Evolutionary conservation across 2,888 invertebrate species (phyloP).

Genomic region (Pseudococcus longispinus): DNA sequence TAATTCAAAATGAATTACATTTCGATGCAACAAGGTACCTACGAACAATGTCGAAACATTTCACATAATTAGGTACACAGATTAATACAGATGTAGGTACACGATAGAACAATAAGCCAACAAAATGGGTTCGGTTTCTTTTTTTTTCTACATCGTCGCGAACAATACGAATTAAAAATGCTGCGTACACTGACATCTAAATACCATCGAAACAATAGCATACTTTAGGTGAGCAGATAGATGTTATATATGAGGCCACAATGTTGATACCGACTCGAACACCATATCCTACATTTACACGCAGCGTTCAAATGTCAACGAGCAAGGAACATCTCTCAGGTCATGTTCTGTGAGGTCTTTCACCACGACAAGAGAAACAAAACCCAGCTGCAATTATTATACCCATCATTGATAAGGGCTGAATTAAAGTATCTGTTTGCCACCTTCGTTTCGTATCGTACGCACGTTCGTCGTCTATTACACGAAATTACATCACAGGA

Average conservation of each 20-base stretch:
- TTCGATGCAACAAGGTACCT: not conserved
- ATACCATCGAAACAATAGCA: not conserved
- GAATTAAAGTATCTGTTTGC: not conserved
- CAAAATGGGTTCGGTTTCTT: not conserved
- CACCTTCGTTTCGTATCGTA: not conserved
- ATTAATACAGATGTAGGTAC: no score
- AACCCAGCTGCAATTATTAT: not conserved
- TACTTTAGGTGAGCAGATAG: not conserved
- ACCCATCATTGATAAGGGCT: not conserved
- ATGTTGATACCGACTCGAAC: not conserved
- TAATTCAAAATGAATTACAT: not conserved
- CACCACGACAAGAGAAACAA: not conserved
- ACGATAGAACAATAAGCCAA: not conserved
- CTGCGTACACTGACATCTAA: constrained; percentile 18
- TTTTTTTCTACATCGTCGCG: not conserved
- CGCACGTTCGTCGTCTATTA: not conserved
- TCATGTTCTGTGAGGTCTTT: not conserved
- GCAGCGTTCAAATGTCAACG: not conserved
- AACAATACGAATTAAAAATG: constrained; percentile 7
- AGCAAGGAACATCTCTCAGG: not conserved
- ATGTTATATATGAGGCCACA: not conserved
- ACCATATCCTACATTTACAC: not conserved
- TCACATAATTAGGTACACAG: not conserved
- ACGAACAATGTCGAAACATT: not conserved
- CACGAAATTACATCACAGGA: not conserved